Evolutionary conservation across 2,888 invertebrate genomes (phyloP), one percentile per base, ranked within the genome.

Genomic region (Branchipolynoe longqiensis): DNA sequence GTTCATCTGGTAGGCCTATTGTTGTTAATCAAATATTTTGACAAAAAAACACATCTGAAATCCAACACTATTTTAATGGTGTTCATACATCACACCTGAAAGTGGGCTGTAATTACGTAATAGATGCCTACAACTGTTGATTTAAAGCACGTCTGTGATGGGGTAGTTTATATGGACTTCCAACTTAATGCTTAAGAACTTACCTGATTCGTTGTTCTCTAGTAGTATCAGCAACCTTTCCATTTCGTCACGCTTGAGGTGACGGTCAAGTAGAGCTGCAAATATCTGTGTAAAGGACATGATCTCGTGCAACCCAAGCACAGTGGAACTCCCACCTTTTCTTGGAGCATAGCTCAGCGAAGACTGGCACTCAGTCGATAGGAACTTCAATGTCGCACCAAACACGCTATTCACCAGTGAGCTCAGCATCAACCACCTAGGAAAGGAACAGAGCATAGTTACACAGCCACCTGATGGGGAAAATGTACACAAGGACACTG

Each of bases 351-450:
- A 48, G 40, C 90, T 89, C 36, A 90, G 86, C n/a, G 92, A 86
- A 0, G 91, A 90, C 0, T 90, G 85, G 85, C 92, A 90, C 18
- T 92, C 91, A 18, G 87, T 87, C 40, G 88, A 84, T 4, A 93
- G 87, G 88, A 92, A 93, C 85, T 90, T 91, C 58, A 93, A 83
- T 6, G 92, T 92, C 8, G 90, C 89, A 22, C 89, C 90, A 87
- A 93, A 92, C 22, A 92, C 90, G 82, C 91, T 91, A 54, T 89
- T 89, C n/a, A 91, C 89, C 59, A 93, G 87, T 31, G 91, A 90
- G 38, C 91, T 90, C 81, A 92, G 88, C 36, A 93, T 90, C 86
- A 90, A 91, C 89, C 92, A 86, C 56, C 93, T 93, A 88, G 3
- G 85, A 84, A 54, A 83, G 8, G 48, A n/a, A n/a, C n/a, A n/a